These are phyloP conservation scores for Eristalinus aeneus DNA, from an alignment of 2,888 invertebrate species.

Conservation along the genomic window DNA sequence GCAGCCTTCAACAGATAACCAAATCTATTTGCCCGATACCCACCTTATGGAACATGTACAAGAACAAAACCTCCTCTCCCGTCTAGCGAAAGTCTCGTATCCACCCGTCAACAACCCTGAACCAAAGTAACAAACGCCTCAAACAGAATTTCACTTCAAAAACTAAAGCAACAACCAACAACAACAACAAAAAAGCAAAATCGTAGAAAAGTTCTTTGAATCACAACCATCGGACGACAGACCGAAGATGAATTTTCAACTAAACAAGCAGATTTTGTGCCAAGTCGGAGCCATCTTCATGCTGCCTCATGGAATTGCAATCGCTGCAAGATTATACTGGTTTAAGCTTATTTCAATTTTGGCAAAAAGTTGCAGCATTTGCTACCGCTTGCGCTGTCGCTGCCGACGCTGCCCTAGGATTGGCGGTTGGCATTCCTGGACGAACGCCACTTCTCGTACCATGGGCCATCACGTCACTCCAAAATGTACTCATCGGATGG, in stretches of 20 bases:
- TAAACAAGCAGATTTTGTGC: constrained; percentile 69
- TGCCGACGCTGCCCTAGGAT: constrained; percentile 9
- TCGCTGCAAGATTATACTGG: constrained; percentile 66
- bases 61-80: too few relatives aligned
- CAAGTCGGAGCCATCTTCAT: constrained; percentile 59
- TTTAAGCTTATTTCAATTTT: constrained; percentile 71
- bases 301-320: constrained; percentile 63
- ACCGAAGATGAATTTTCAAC: constrained; percentile 59
- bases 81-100: constrained; percentile 50
- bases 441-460: constrained; percentile 66
- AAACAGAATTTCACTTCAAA: not conserved
- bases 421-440: constrained; percentile 60
- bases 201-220: not conserved
- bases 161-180: not conserved
- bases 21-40: too few relatives aligned
- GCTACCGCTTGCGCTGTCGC: constrained; percentile 11
- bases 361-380: constrained; percentile 67
- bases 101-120: constrained; percentile 44
- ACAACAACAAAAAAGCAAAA: not conserved
- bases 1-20: too few relatives aligned
- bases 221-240: constrained; percentile 46
- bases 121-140: constrained; percentile 34
- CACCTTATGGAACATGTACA: not conserved
- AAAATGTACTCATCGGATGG: constrained; percentile 68
- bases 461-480: constrained; percentile 68